phyloP scores from a whole-genome alignment of 2,888 invertebrate genomes.

The Halocaridina rubra region DNA sequence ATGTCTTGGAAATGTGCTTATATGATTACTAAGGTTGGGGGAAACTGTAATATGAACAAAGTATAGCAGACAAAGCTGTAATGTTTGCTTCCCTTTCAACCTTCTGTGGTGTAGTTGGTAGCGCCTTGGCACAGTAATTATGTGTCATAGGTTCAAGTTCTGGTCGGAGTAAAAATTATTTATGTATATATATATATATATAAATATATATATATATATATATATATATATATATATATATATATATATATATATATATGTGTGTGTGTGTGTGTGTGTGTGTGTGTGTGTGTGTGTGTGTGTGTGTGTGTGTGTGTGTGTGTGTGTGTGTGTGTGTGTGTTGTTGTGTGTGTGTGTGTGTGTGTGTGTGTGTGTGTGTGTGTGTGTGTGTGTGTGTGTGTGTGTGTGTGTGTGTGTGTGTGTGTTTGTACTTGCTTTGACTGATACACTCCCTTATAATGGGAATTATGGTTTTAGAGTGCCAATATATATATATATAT shows the following conservation, averaged over 20 bases:
- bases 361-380: background rate
- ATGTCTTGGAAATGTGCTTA: too few species aligned
- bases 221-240: constrained; percentile 7
- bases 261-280: constrained; percentile 17
- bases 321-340: background rate
- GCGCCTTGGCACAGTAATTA: too few species aligned
- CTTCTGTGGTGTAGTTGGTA: too few species aligned
- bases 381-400: background rate
- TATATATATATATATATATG: background rate
- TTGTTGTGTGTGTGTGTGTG: background rate
- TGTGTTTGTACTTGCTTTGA: background rate
- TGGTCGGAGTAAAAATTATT: background rate
- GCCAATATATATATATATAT: too few species aligned
- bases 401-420: background rate
- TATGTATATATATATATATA: constrained; percentile 5
- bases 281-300: background rate
- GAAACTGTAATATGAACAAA: too few species aligned
- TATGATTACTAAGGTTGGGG: too few species aligned
- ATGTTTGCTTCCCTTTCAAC: too few species aligned
- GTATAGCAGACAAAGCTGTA: too few species aligned
- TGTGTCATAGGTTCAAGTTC: too few species aligned
- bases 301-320: background rate
- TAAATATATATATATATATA: constrained; percentile 2
- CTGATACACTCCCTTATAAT: background rate
- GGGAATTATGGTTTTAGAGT: too few species aligned